Evolutionary conservation across 2,888 invertebrate species (phyloP), one percentile per base, ranked within the genome.

Genomic region (Philereme vetulata): DNA sequence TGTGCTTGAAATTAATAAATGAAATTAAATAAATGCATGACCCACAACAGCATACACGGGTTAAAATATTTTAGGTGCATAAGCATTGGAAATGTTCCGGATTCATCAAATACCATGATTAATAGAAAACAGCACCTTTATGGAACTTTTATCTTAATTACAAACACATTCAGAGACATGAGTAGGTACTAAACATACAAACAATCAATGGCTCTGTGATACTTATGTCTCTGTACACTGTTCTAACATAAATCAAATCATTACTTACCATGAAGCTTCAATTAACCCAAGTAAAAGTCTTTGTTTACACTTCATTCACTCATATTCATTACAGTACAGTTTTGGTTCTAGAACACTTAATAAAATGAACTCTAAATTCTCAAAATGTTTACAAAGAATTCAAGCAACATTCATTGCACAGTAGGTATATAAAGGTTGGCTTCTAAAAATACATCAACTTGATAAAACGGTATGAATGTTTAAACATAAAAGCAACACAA

Each of bases 391-490:
- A 85, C 82, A 84, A 84, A 84, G 84, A 83, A 85, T 84, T 84
- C 82, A 82, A 84, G 82, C 81, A 80, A 77, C 78, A 80, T 49
- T 61, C 57, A 80, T 82, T 82, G 79, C 83, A 81, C 80, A 82
- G 81, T 81, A 80, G 42, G n/a, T 52, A 65, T 60, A 61, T 46
- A 45, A 67, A 69, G 45, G 64, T 78, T 72, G 77, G 67, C 79
- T 86, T 89, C 90, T 91, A 90, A 88, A 90, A 90, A 90, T 90
- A 91, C 85, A 82, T 80, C 80, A 81, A 83, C 82, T 83, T 85
- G 89, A 90, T 91, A 90, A 90, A 90, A 88, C 77, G 71, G 84
- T 84, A 82, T 84, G 84, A 87, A 84, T 87, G 83, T 88, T 85
- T 81, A 84, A 6, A 84, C 81, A 85, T 84, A 72, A 80, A 82